Evolutionary conservation across 1,140 invertebrate species (phyloP).

Genomic region (Trachymyrmex cornetzi): DNA sequence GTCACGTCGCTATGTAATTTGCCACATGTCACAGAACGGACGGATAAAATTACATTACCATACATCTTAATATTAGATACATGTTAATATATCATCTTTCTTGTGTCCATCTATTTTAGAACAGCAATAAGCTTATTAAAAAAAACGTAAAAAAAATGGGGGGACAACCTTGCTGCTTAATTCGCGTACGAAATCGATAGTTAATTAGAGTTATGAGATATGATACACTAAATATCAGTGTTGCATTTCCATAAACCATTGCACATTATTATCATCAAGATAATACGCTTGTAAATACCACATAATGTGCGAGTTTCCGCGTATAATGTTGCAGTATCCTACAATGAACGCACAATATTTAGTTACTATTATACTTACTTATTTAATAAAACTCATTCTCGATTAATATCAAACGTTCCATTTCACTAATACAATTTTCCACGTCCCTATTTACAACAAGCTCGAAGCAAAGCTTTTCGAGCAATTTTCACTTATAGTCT

Average conservation of each 20-base stretch:
- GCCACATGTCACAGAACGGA: slow-evolving; percentile 27
- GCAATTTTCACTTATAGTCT: slow-evolving; percentile 44
- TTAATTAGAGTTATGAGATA: neutral
- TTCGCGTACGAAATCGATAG: neutral
- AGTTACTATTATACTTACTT: neutral
- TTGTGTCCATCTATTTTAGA: neutral
- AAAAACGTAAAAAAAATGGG: neutral
- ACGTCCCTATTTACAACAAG: neutral
- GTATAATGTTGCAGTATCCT: neutral
- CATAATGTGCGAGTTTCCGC: neutral
- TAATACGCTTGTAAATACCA: neutral
- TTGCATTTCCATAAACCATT: slow-evolving; percentile 1
- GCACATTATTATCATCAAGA: neutral
- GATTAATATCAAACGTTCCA: slow-evolving; percentile 25
- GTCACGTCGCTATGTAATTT: slow-evolving; percentile 48
- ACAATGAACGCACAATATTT: neutral
- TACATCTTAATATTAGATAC: neutral
- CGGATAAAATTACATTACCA: slow-evolving; percentile 30
- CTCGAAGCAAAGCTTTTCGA: slow-evolving; percentile 6
- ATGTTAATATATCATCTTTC: slow-evolving; percentile 13
- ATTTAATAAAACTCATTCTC: slow-evolving; percentile 2
- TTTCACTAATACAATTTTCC: slow-evolving; percentile 45
- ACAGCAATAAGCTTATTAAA: neutral
- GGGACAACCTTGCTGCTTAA: neutral
- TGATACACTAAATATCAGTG: neutral